phyloP scores from a whole-genome alignment of 2,113 vertebrate genomes.

The Numenius arquata region DNA sequence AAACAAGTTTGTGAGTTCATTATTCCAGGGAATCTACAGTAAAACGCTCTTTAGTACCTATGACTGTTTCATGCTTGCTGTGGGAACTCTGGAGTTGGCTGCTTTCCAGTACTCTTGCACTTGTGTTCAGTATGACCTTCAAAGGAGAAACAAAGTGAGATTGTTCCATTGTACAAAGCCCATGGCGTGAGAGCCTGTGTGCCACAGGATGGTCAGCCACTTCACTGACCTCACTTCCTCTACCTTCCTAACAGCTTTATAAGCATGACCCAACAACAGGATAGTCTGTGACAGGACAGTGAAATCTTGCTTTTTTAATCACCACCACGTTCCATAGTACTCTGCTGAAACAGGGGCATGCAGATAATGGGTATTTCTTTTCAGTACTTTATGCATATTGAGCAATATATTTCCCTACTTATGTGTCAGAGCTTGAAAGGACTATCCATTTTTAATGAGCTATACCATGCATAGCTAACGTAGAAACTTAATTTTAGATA shows the following conservation, averaged over 20 bases:
- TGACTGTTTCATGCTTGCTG: not conserved
- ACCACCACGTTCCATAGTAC: not conserved
- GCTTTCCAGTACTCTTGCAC: not conserved
- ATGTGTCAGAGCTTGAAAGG: constrained; percentile 14
- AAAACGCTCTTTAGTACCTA: not conserved
- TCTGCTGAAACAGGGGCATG: not conserved
- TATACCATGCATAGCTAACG: not conserved
- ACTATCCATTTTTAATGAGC: constrained; percentile 42
- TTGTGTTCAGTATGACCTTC: not conserved
- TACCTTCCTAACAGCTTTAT: not conserved
- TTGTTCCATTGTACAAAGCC: not conserved
- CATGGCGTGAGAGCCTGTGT: accelerated
- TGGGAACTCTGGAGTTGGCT: not conserved
- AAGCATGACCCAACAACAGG: not conserved
- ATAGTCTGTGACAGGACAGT: not conserved
- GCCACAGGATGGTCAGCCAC: not conserved
- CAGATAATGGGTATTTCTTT: constrained; percentile 8
- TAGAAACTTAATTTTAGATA: not conserved
- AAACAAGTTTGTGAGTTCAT: not conserved
- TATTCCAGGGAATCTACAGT: not conserved
- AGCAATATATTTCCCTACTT: constrained; percentile 10
- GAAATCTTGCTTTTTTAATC: not conserved
- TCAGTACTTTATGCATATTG: not conserved
- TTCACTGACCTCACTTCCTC: not conserved
- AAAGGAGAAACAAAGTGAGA: not conserved